Conservation (phyloP, 1,140 invertebrate genomes). For the Megalopta genalis region DNA sequence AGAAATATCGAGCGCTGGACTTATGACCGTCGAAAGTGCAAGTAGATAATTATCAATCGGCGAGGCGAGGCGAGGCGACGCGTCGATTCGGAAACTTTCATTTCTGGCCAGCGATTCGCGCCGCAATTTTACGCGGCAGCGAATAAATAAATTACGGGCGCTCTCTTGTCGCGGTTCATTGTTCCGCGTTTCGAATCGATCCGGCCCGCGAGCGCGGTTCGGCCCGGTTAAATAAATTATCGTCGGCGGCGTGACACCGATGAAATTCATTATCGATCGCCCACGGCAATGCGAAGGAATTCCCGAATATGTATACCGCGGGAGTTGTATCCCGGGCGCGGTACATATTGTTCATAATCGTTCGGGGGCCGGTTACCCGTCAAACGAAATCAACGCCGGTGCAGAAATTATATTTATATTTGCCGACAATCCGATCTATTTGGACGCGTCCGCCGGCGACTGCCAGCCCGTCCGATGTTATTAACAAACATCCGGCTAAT, state of each 20-base stretch:
- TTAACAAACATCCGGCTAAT: too few species aligned
- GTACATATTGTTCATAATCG: too few species aligned
- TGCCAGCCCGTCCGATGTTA: too few species aligned
- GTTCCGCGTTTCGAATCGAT: conserved; percentile 35
- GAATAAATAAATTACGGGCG: conserved; percentile 35
- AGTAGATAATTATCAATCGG: conserved; percentile 6
- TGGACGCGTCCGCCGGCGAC: too few species aligned
- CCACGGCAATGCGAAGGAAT: conserved; percentile 6
- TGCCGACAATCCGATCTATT: too few species aligned
- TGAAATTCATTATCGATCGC: conserved; percentile 40
- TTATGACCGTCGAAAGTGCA: background rate
- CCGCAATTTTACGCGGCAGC: background rate
- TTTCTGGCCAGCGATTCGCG: too few species aligned
- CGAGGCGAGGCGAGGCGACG: too few species aligned
- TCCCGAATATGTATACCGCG: background rate
- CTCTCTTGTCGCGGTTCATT: conserved; percentile 2
- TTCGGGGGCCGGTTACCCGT: too few species aligned
- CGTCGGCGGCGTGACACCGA: conserved; percentile 14
- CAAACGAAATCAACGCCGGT: too few species aligned
- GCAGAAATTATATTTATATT: too few species aligned
- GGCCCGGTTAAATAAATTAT: conserved; percentile 40
- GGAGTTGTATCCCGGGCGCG: too few species aligned
- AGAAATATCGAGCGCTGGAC: too few species aligned
- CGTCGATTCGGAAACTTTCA: conserved; percentile 21
- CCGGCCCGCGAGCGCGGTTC: background rate